These are phyloP conservation scores for Ennomos fuscantarius DNA, from an alignment of 2,888 invertebrate species.

Conservation along the genomic window DNA sequence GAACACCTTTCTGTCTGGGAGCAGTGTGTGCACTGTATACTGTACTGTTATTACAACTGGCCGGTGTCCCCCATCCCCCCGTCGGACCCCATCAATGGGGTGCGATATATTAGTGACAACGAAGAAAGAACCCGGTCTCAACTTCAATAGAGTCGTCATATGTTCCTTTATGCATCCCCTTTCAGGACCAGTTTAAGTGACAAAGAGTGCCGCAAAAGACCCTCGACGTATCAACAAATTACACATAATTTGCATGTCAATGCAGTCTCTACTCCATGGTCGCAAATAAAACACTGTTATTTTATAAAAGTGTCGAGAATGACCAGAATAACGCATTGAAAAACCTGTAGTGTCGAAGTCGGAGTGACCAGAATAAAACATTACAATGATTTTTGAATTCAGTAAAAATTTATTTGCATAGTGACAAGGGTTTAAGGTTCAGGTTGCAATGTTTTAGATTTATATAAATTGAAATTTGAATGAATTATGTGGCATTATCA, in stretches of 20 bases:
- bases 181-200: conserved; percentile 71
- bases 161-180: conserved; percentile 64
- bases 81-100: conserved; percentile 52
- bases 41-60: conserved; percentile 74
- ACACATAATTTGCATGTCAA: conserved; percentile 82
- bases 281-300: conserved; percentile 68
- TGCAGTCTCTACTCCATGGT: conserved; percentile 59
- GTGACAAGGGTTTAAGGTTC: no score
- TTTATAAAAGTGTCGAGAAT: conserved; percentile 71
- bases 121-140: conserved; percentile 57
- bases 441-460: no score
- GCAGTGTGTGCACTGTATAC: conserved; percentile 46
- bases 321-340: conserved; percentile 46
- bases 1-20: conserved; percentile 25
- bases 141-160: conserved; percentile 78
- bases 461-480: no score
- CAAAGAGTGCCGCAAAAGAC: conserved; percentile 81
- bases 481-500: no score
- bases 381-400: no score
- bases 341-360: conserved; percentile 43
- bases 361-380: background rate
- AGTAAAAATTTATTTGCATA: no score
- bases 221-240: conserved; percentile 84
- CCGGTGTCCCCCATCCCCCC: conserved; percentile 23
- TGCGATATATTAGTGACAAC: conserved; percentile 67